Base-by-base conservation (phyloP, 1,140 invertebrate genomes). In the Diabrotica virgifera region DNA sequence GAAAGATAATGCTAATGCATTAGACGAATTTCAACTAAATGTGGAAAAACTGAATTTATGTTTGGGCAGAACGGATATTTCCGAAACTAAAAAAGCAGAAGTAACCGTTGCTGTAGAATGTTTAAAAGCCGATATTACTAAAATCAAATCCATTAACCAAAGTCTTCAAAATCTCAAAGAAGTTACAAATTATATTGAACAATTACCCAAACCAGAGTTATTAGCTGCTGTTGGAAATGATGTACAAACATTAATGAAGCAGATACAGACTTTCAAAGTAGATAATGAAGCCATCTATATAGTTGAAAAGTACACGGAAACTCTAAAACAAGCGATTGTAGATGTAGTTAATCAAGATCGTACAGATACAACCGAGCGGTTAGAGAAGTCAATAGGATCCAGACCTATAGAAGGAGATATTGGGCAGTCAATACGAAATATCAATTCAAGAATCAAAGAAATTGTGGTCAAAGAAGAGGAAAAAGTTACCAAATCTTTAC, bases 231-330 rank as follows among this genome's bases (percentile, higher is more conserved):
- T 46, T 46, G 8, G 3, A 10, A 6, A 46, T 46, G n/a, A 46
- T 10, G n/a, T 46, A 6, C 4, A 46, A 6, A 46, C 4, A n/a
- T 5, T 46, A 46, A n/a, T 6, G n/a, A 6, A 46, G n/a, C 40
- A 46, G 8, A 10, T 46, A 5, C 4, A 46, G 40, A 46, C 24
- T 4, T 24, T 24, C 4, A 24, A 46, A 46, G 4, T 46, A n/a
- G 40, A 46, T 6, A 10, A n/a, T 46, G 60, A 37, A 54, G 10
- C 5, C 5, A 5, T 38, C 11, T 37, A 11, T 8, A 11, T 40
- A 37, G 24, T 62, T 6, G 60, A 62, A 40, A 40, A 38, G 3
- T n/a, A 53, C 13, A 37, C 53, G 53, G 60, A 38, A 24, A 38
- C 10, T n/a, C n/a, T 62, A 10, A 36, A 14, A 36, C n/a, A 6